Conservation (phyloP, 35 echinoderm and acorn worm genomes). For the Diadema setosum region DNA sequence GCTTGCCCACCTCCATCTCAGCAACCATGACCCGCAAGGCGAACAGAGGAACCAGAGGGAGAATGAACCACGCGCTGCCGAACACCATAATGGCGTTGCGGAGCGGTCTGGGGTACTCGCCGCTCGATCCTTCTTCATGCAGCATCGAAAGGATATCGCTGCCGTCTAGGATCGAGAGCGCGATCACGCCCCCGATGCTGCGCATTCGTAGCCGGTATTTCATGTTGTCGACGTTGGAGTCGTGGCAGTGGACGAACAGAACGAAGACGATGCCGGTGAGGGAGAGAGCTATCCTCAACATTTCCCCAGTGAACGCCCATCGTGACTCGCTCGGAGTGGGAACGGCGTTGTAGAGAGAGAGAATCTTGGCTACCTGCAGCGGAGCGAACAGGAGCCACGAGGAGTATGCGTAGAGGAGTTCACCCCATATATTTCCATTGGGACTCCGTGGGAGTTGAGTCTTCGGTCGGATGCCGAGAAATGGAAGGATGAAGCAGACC, state of each 20-base stretch:
- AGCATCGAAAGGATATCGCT: conserved; percentile 66
- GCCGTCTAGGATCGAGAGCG: conserved; percentile 71
- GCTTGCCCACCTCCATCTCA: too few species aligned
- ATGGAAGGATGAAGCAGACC: conserved; percentile 35
- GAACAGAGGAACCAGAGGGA: conserved; percentile 65
- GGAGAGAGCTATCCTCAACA: conserved; percentile 78
- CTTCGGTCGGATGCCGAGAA: conserved; percentile 4
- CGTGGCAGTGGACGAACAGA: conserved; percentile 57
- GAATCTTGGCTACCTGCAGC: conserved; percentile 60
- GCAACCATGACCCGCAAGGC: conserved; percentile 41
- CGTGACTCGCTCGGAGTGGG: not conserved
- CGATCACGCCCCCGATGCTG: conserved; percentile 44
- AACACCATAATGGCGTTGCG: conserved; percentile 46
- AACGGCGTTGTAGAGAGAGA: conserved; percentile 45
- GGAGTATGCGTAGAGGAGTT: conserved; percentile 68
- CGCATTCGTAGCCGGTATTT: conserved; percentile 64
- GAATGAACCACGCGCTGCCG: conserved; percentile 63
- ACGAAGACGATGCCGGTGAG: conserved; percentile 51
- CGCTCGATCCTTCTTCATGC: not conserved
- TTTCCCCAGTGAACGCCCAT: conserved; percentile 56
- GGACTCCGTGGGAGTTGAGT: not conserved
- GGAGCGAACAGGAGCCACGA: conserved; percentile 71
- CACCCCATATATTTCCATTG: conserved; percentile 15
- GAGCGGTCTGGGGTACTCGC: not conserved
- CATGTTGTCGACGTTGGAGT: conserved; percentile 37